Conservation (phyloP, 2,888 invertebrate genomes). For the Polymixis lichenea region DNA sequence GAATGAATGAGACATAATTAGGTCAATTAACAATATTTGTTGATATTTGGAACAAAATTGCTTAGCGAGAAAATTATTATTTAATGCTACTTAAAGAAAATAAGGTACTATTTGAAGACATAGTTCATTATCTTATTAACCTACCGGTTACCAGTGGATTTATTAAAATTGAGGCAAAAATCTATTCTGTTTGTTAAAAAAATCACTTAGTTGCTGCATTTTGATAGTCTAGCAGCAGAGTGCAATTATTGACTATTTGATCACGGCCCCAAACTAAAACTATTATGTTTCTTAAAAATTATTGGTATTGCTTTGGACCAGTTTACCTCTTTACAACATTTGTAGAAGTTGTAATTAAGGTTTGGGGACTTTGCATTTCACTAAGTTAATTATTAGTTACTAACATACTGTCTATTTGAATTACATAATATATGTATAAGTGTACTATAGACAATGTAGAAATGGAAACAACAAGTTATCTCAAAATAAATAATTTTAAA, state of each 20-base stretch:
- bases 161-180: background rate
- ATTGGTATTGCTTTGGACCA: background rate
- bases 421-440: slow-evolving; percentile 32
- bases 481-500: background rate
- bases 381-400: background rate
- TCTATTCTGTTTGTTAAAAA: background rate
- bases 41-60: background rate
- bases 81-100: background rate
- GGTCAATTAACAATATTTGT: background rate
- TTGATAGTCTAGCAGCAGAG: background rate
- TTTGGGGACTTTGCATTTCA: background rate
- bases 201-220: accelerated
- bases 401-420: slow-evolving; percentile 16
- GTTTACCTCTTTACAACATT: too few species aligned
- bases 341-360: background rate
- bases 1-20: slow-evolving; percentile 20
- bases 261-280: background rate
- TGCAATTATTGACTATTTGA: background rate
- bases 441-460: background rate
- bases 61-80: background rate
- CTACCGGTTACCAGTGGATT: background rate
- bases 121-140: background rate
- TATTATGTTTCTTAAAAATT: background rate
- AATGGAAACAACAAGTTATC: background rate
- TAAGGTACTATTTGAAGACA: background rate